phyloP scores from a whole-genome alignment of 2,797 vertebrate species.

The Alosa sapidissima region DNA sequence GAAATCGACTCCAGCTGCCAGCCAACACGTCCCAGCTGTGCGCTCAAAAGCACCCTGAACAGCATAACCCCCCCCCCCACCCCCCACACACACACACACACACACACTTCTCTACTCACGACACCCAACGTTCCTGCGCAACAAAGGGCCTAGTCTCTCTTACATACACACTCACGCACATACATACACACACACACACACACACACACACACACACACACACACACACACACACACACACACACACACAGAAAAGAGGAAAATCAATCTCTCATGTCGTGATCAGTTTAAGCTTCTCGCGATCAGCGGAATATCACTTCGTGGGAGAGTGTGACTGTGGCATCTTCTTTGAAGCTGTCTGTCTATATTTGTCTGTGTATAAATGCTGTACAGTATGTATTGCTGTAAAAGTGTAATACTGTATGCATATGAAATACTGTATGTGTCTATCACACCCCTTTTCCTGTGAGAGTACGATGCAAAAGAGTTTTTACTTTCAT shows the following conservation, averaged over 20 bases:
- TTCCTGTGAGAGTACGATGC: not conserved
- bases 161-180: not conserved
- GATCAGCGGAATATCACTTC: not conserved
- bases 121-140: not conserved
- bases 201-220: conserved; percentile 19
- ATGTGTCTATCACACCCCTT: not conserved
- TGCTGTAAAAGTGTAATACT: too few relatives aligned
- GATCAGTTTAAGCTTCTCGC: not conserved
- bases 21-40: conserved; percentile 46
- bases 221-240: too few relatives aligned
- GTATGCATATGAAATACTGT: not conserved
- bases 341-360: not conserved
- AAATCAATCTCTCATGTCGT: not conserved
- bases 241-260: not conserved
- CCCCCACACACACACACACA: conserved; percentile 7
- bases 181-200: not conserved
- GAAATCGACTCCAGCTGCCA: conserved; percentile 52
- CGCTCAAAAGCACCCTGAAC: conserved; percentile 17
- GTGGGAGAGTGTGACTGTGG: not conserved
- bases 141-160: conserved; percentile 17
- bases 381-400: too few relatives aligned
- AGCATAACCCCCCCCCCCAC: conserved; percentile 24
- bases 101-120: conserved; percentile 19
- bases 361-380: not conserved
- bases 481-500: not conserved